Base-by-base conservation (phyloP, 1,140 invertebrate genomes). In the Drosophila erecta region DNA sequence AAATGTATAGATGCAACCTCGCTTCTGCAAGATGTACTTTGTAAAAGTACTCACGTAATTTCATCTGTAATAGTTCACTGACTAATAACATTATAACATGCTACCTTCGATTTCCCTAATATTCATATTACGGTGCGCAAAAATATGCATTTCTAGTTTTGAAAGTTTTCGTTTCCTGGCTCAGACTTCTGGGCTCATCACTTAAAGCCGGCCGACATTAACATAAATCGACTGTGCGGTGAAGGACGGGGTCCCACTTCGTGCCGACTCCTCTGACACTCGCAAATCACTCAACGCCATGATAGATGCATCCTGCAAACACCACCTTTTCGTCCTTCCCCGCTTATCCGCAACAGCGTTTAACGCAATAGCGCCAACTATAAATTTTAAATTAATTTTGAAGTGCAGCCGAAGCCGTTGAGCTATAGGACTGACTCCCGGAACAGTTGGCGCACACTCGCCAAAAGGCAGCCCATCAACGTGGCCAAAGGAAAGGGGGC, bases 351-450 rank as follows among this genome's bases (percentile, higher is more conserved):
- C 79, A 76, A 61, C 79, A 64, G 79, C 81, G 85, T 86, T 86
- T 83, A 86, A 86, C 83, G 81, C 81, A 87, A 86, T 79, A 86
- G 81, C 79, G 66, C 79, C 81, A 87, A 87, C 81, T 86, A 86
- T 86, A 86, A 86, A 86, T 86, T 86, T 86, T 87, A 86, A 86
- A 86, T 86, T 86, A 86, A 86, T 86, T 86, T 86, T 86, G 83
- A 86, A 86, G 80, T 84, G 80, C 70, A 67, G 76, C 44, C 58
- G 49, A 62, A 49, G 64, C 37, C 14, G 38, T 17, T 10, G 37
- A 59, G 33, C 20, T 30, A 12, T 27, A 33, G 59, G 20, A 54
- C 27, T 50, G 27, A 15, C 54, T 40, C 30, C 37, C 57, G 56
- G n/a, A 50, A 50, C 47, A 30, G 24, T 50, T n/a, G 47, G 47